These are phyloP conservation scores for Macaca mulatta DNA, from an alignment of 2,113 vertebrate genomes.

Conservation along the genomic window DNA sequence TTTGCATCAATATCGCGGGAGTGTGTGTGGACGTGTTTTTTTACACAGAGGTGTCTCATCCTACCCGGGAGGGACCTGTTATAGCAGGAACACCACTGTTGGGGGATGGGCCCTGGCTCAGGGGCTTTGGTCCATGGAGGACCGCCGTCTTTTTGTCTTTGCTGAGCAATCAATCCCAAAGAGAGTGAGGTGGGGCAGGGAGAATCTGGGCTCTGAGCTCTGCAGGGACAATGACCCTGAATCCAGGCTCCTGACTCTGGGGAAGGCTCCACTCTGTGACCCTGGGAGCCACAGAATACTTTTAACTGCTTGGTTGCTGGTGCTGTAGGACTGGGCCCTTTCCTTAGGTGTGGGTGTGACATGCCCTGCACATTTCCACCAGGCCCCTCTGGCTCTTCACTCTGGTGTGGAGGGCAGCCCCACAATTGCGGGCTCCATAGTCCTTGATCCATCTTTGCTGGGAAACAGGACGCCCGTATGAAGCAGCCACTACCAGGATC, in stretches of 20 bases:
- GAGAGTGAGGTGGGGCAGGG: neutral
- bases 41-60: neutral
- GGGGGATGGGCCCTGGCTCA: neutral
- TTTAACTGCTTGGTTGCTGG: neutral
- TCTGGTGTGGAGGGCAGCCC: too few relatives aligned
- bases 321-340: neutral
- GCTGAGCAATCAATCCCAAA: neutral
- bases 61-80: neutral
- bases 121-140: neutral
- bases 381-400: neutral
- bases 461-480: neutral
- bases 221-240: neutral
- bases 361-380: neutral
- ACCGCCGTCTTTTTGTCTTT: neutral
- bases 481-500: too few relatives aligned
- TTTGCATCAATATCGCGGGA: neutral
- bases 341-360: neutral
- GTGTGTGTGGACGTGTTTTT: neutral
- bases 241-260: neutral
- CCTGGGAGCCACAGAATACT: neutral
- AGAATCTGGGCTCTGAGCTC: neutral
- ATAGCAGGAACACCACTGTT: neutral
- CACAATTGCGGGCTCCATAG: rapidly evolving
- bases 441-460: neutral
- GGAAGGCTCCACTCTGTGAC: neutral